Base-by-base conservation (phyloP, 2,797 vertebrate species). In the Onychomys leucogaster region DNA sequence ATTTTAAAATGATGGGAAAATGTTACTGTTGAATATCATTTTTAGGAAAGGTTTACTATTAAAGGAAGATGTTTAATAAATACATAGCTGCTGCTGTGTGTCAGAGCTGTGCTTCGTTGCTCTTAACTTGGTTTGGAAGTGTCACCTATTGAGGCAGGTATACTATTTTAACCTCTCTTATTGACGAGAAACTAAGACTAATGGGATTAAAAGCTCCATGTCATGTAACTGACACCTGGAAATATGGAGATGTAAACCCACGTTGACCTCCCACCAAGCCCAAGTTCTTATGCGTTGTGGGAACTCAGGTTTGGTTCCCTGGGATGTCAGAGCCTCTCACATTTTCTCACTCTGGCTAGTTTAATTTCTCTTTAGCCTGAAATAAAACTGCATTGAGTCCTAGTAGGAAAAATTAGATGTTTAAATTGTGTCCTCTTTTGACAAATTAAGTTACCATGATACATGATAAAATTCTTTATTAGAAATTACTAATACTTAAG, bases 371-470 rank as follows among this genome's bases (percentile, higher is more conserved):
- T 23, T 91, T 77, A 73, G 21, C 46, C 71, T 57, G 17, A 32
- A 89, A 59, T 25, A 32, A 91, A 90, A 84, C 19, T 67, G 3
- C 1, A 10, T 61, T 75, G 46, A 13, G 32, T 78, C 67, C 34
- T 55, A 6, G 46, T 2, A 19, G 7, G 17, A 23, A 16, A 65
- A 94, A 88, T 8, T 96, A 86, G 55, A 43, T 94, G 19, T 94
- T 84, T 96, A 76, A 96, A 82, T 91, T 97, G 19, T 91, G 25
- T 76, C 49, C 13, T 55, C 75, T 96, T 93, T 88, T 43, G 34
- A 23, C 52, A 90, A 95, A 95, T 89, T 85, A 23, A 91, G 59
- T 96, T 85, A 89, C 16, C 96, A 52, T 87, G 52, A 57, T 71
- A 41, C 6, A 6, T 88, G 52, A 63, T 93, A 88, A 94, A 46